Percentiles rank a stretch among this genome's conserved stretches.
Conservation (phyloP, 2,113 vertebrate genomes). For the Barnardius zonarius region DNA sequence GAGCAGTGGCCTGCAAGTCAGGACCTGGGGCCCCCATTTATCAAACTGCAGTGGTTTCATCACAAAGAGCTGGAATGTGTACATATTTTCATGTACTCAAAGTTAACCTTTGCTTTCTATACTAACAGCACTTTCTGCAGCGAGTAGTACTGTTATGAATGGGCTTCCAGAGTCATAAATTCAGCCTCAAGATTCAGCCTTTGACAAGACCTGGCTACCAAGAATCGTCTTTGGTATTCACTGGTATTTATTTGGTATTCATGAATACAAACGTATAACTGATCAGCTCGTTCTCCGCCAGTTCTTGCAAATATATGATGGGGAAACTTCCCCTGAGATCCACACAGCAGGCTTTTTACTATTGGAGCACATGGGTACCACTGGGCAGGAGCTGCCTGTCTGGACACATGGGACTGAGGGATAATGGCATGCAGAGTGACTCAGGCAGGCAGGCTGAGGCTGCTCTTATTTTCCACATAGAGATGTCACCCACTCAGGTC, state of each 20-base stretch:
- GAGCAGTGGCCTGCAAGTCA: neutral
- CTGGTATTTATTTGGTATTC: neutral
- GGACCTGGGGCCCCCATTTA: neutral
- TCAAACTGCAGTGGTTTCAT: neutral
- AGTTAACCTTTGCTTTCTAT: neutral
- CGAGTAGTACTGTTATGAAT: neutral
- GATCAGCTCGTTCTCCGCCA: neutral
- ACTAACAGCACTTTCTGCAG: neutral
- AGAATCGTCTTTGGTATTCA: neutral
- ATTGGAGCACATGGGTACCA: accelerated
- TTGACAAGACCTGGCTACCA: neutral
- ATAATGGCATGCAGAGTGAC: neutral
- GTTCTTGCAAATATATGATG: neutral
- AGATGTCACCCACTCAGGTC: neutral
- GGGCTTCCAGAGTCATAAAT: neutral
- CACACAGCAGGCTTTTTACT: accelerated
- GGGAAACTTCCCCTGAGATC: neutral
- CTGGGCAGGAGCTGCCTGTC: neutral
- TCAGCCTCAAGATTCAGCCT: neutral
- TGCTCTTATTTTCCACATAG: neutral
- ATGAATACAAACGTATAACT: neutral
- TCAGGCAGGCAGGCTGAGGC: neutral
- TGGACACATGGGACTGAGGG: accelerated
- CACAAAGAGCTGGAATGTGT: neutral
- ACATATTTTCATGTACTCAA: neutral